Conservation (phyloP, 53 echinoderm and acorn worm species). For the Mesocentrotus franciscanus region DNA sequence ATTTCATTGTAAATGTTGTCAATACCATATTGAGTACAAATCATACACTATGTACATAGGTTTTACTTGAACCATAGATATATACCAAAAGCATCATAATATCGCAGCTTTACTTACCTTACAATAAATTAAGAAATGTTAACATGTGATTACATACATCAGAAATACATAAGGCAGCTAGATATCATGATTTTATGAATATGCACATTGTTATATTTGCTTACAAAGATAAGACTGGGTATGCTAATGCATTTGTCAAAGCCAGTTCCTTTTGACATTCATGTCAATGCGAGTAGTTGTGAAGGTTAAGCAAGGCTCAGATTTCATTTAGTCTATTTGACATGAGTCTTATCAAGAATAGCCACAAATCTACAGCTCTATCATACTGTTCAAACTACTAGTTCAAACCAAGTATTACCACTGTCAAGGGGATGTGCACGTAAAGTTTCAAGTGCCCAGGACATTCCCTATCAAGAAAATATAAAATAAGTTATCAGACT, state of each 20-base stretch:
- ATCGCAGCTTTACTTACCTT: not conserved
- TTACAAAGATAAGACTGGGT: not conserved
- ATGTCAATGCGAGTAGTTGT: not conserved
- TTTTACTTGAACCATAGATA: not conserved
- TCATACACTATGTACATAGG: not conserved
- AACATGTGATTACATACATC: not conserved
- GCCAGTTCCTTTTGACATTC: not conserved
- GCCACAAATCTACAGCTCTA: too few relatives aligned
- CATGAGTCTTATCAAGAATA: not conserved
- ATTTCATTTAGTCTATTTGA: not conserved
- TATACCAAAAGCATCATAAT: not conserved
- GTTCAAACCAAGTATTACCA: too few relatives aligned
- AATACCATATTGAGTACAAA: not conserved
- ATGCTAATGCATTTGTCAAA: not conserved
- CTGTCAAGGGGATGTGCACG: not conserved
- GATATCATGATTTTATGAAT: not conserved
- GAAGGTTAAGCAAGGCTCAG: not conserved
- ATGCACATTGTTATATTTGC: not conserved
- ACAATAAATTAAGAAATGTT: not conserved
- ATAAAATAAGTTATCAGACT: not conserved
- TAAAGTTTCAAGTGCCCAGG: not conserved
- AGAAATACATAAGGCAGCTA: not conserved
- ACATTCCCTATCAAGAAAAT: not conserved
- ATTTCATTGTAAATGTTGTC: not conserved
- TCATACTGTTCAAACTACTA: too few relatives aligned